Percentiles rank a stretch among this genome's conserved stretches.
phyloP scores from a whole-genome alignment of 2,113 vertebrate species.

The Phylloscopus trochiloides region DNA sequence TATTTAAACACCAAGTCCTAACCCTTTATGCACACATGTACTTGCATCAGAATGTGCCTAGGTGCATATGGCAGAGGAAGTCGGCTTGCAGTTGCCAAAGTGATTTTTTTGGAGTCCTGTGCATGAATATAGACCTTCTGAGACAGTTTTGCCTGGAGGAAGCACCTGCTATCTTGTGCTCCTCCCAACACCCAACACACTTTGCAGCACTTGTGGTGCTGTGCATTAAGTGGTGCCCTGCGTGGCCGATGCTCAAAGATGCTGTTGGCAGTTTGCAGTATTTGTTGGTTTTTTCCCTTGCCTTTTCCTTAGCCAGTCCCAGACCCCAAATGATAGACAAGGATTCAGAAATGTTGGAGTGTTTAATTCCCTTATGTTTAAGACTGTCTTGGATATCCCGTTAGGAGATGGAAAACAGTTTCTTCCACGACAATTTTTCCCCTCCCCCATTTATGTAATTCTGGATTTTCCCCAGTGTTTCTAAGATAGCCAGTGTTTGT shows the following conservation, averaged over 20 bases:
- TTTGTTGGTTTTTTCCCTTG: background rate
- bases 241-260: background rate
- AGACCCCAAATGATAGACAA: background rate
- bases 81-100: background rate
- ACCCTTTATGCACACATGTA: background rate
- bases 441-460: conserved; percentile 4
- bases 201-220: background rate
- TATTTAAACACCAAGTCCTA: background rate
- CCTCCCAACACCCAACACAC: background rate
- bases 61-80: background rate
- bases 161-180: background rate
- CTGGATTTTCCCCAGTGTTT: conserved; percentile 35
- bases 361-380: background rate
- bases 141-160: background rate
- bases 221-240: background rate
- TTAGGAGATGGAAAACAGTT: background rate
- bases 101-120: background rate
- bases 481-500: conserved; percentile 33
- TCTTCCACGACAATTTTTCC: background rate
- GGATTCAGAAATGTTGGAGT: background rate
- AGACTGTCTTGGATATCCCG: background rate
- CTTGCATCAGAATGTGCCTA: background rate
- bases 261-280: background rate
- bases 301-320: background rate
- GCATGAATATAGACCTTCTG: background rate